Conservation (phyloP, 2,888 invertebrate species). For the Drosophila flavopinicola region DNA sequence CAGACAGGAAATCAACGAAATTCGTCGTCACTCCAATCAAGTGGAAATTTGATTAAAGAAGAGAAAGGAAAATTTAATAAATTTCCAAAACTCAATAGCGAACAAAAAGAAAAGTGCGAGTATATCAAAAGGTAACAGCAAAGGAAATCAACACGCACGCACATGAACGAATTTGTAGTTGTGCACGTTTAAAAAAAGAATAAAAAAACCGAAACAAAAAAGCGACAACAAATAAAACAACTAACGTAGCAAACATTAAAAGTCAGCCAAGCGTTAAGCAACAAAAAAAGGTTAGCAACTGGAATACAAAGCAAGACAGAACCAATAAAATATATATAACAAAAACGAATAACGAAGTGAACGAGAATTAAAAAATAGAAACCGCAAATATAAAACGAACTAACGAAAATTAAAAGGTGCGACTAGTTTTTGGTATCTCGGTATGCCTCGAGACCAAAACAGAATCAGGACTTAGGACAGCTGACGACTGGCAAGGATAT, state of each 20-base stretch:
- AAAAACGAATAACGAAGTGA: constrained; percentile 50
- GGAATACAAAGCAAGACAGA: constrained; percentile 32
- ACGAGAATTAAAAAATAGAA: constrained; percentile 30
- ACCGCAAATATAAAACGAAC: constrained; percentile 14
- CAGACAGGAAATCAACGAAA: constrained; percentile 71
- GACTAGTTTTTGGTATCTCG: constrained; percentile 27
- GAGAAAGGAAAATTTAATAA: constrained; percentile 71
- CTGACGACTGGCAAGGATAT: constrained; percentile 42
- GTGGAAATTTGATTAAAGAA: constrained; percentile 79
- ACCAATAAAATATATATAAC: constrained; percentile 26
- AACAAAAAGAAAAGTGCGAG: constrained; percentile 34
- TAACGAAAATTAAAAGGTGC: constrained; percentile 47
- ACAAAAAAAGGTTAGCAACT: constrained; percentile 20
- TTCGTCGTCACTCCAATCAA: constrained; percentile 78
- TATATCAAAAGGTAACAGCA: constrained; percentile 63
- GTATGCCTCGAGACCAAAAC: constrained; percentile 5
- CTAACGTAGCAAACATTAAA: constrained; percentile 70
- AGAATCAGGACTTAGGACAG: constrained; percentile 10
- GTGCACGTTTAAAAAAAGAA: constrained; percentile 5
- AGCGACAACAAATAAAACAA: constrained; percentile 6
- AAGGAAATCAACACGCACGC: constrained; percentile 76
- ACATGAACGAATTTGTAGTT: constrained; percentile 64
- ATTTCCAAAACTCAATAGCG: constrained; percentile 60
- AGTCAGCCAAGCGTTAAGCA: constrained; percentile 67
- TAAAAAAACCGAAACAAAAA: background rate